phyloP scores from a whole-genome alignment of 2,113 vertebrate species.

The Brachyhypopomus occidentalis region DNA sequence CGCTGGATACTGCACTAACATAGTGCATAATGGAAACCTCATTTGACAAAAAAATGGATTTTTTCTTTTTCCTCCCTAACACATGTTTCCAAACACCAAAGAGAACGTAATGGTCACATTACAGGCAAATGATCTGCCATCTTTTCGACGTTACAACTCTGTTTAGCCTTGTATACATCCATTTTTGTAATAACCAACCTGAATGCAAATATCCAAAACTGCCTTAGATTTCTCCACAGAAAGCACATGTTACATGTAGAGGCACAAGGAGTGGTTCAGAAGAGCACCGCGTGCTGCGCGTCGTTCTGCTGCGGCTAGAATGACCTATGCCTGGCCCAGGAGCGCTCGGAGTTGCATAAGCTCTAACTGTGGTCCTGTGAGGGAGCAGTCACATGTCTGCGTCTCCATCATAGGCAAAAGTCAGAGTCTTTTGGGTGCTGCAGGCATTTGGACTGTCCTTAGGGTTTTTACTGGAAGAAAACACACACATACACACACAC shows the following conservation, averaged over 20 bases:
- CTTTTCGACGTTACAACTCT: neutral
- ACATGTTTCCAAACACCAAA: neutral
- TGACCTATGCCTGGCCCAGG: slow-evolving; percentile 18
- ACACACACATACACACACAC: slow-evolving; percentile 54
- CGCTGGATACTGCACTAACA: slow-evolving; percentile 85
- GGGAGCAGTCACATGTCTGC: slow-evolving; percentile 86
- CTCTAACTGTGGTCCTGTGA: neutral
- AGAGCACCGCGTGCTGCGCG: neutral
- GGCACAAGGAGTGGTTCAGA: slow-evolving; percentile 30
- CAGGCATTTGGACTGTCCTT: slow-evolving; percentile 80
- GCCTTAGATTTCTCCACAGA: slow-evolving; percentile 4
- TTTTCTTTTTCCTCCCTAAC: neutral
- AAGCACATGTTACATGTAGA: slow-evolving; percentile 15
- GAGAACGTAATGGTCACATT: neutral
- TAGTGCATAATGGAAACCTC: slow-evolving; percentile 84
- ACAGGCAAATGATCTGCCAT: neutral
- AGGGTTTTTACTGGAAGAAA: slow-evolving; percentile 81
- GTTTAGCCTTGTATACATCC: slow-evolving; percentile 8
- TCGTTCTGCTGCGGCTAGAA: slow-evolving; percentile 13
- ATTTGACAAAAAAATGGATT: slow-evolving; percentile 6
- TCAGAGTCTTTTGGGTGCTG: slow-evolving; percentile 90
- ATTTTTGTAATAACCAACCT: slow-evolving; percentile 21
- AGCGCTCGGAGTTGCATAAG: slow-evolving; percentile 35
- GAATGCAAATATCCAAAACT: neutral
- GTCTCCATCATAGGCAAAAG: slow-evolving; percentile 93